Evolutionary conservation across 2,797 vertebrate genomes (phyloP), one percentile per base, ranked within the genome.

Genomic region (Anguilla obscura): DNA sequence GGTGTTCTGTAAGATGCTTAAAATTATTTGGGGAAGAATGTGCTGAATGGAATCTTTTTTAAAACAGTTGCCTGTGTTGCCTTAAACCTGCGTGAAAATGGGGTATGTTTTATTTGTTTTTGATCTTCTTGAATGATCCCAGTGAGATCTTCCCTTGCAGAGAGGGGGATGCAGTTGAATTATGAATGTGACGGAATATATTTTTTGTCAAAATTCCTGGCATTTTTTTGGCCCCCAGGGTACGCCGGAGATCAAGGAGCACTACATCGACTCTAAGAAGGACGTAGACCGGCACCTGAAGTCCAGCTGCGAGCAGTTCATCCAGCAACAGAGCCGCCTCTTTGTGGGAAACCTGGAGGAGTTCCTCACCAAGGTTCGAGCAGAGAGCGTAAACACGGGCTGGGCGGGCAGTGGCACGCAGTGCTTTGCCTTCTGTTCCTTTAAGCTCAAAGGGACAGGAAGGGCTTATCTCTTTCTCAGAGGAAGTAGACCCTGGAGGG

Each of bases 241-340:
- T 82, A 96, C 96, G 89, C 96, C 96, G 82, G 96, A 97, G 92
- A 97, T 97, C 90, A 95, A 95, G 92, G 96, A 97, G 88, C 96
- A 97, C 92, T 97, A 96, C 86, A 96, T 97, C 0, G 96, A 97
- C 92, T 97, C 96, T 12, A 97, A 97, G 91, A 97, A 97, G 88
- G 96, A 97, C 0, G 96, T 97, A 14, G 96, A 97, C 91, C 95
- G 96, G 36, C 95, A 97, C 58, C 93, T 97, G 91, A 97, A 97
- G 79, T 94, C 94, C 0, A 95, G 96, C 27, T 97, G 96, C 76
- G 96, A 97, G 89, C 96, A 96, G 91, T 97, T 97, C 85, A 97
- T 97, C 92, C 96, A 97, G 91, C 96, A 97, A 90, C 96, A 97
- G 92, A 96, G 94, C 66, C 96, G 91, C 69, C 94, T 96, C 86